Base-by-base conservation (phyloP, 2,888 invertebrate species). In the Himalopsyche anomala region DNA sequence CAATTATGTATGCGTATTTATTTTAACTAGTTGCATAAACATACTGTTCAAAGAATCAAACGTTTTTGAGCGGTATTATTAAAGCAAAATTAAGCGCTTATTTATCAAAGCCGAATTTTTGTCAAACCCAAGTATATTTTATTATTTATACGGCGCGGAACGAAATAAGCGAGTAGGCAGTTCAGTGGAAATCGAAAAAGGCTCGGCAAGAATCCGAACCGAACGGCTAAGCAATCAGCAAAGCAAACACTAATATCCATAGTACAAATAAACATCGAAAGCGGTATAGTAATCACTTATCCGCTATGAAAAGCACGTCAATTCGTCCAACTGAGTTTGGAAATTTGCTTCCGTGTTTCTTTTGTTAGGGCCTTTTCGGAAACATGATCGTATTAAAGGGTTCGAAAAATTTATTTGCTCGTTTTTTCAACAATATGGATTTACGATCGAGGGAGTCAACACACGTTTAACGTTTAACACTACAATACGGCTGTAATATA, bases 251-350 rank as follows among this genome's bases (percentile, higher is more conserved):
- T 85, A 85, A 84, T 83, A 85, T 85, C 80, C 62, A 84, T 56
- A 81, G 81, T 74, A 85, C 85, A 87, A 87, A 87, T 81, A 87
- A 84, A 84, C 86, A 84, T 81, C 55, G 56, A 84, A 86, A 62
- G 28, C 62, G 19, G 62, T 62, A 19, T 83, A 80, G 83, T 85
- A 85, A 87, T 87, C 85, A 85, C 83, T 83, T 54, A 83, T 81
- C 62, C 81, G 62, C 81, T 28, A 51, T 81, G 55, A 87, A 85
- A 85, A 55, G 83, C 86, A 83, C 84, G 69, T 55, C 82, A 55
- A 82, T 40, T 51, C 81, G 45, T 81, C 19, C 80, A 15, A 36
- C 80, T 19, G 40, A 42, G 38, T 42, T 38, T 40, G 81, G 81
- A 81, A 81, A 81, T 81, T 81, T 45, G 45, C 45, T 81, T 81